A percentile compares a stretch with the other conserved stretches of the same genome.
Conservation (phyloP, 2,113 vertebrate genomes). For the Phoenicopterus ruber region DNA sequence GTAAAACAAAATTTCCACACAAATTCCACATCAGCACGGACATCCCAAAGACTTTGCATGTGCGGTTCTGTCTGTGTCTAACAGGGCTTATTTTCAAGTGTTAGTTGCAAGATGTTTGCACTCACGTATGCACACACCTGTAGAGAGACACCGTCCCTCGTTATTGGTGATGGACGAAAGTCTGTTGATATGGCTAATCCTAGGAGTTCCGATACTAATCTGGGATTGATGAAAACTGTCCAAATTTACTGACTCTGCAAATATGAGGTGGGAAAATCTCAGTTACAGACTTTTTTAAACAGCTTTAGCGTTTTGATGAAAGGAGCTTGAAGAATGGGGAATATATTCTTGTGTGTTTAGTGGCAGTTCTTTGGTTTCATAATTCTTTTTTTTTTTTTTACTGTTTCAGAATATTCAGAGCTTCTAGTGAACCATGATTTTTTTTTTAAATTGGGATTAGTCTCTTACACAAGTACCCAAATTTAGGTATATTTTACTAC, state of each 20-base stretch:
- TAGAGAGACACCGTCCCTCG: background rate
- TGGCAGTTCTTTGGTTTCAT: background rate
- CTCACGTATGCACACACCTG: background rate
- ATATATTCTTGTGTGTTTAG: background rate
- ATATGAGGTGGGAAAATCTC: background rate
- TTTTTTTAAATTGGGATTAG: background rate
- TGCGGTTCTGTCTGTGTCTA: background rate
- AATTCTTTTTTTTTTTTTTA: background rate
- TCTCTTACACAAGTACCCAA: background rate
- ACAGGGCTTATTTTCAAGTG: background rate
- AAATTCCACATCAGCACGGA: background rate
- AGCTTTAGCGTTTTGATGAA: background rate
- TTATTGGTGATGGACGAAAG: background rate
- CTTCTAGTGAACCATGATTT: background rate
- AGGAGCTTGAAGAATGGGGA: background rate
- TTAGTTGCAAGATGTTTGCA: background rate
- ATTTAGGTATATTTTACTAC: background rate
- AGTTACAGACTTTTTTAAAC: background rate
- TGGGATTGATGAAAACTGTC: background rate
- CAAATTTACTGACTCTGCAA: background rate
- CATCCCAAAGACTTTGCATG: background rate
- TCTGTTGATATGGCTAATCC: background rate
- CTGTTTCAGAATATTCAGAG: background rate
- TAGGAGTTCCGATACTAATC: background rate
- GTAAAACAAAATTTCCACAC: background rate